A percentile compares a stretch with the other conserved stretches of the same genome.
Evolutionary conservation across 2,888 invertebrate species (phyloP).

Genomic region (Ariolimax columbianus): DNA sequence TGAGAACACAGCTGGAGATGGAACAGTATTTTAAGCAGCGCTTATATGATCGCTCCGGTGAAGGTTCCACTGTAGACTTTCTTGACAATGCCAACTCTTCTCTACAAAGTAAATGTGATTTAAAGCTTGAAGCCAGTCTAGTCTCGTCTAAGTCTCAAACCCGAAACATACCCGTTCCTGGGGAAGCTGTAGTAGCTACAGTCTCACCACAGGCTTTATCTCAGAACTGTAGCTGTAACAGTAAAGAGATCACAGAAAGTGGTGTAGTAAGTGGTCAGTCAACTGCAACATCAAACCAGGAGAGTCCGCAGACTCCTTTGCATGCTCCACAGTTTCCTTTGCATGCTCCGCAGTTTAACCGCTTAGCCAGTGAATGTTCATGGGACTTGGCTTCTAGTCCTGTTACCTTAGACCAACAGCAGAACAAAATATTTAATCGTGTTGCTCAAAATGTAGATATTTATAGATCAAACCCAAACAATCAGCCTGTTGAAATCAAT

Average conservation of each 20-base stretch:
- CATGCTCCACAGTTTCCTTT: not conserved
- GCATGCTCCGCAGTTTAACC: not conserved
- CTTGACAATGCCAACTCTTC: not conserved
- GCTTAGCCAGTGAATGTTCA: slow-evolving; percentile 32
- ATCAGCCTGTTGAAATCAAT: not conserved
- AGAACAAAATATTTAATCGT: not conserved
- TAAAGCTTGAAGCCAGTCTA: not conserved
- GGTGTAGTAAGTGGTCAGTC: slow-evolving; percentile 6
- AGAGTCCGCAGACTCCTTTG: not conserved
- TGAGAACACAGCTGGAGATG: slow-evolving; percentile 47
- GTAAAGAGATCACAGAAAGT: slow-evolving; percentile 20
- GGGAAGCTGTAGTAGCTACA: not conserved
- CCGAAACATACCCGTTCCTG: slow-evolving; percentile 1
- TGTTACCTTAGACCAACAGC: not conserved
- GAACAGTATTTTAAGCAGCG: slow-evolving; percentile 43
- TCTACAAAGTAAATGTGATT: not conserved
- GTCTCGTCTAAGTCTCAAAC: not conserved
- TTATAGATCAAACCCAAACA: slow-evolving; percentile 36
- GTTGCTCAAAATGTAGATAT: slow-evolving; percentile 24
- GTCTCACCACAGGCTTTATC: not conserved
- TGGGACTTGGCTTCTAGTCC: slow-evolving; percentile 34
- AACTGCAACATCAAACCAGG: slow-evolving; percentile 2
- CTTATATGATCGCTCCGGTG: slow-evolving; percentile 4
- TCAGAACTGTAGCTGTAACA: slow-evolving; percentile 19
- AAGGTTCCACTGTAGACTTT: not conserved